These are phyloP conservation scores for Agrotis exclamationis DNA, from an alignment of 2,888 invertebrate genomes.

Conservation along the genomic window DNA sequence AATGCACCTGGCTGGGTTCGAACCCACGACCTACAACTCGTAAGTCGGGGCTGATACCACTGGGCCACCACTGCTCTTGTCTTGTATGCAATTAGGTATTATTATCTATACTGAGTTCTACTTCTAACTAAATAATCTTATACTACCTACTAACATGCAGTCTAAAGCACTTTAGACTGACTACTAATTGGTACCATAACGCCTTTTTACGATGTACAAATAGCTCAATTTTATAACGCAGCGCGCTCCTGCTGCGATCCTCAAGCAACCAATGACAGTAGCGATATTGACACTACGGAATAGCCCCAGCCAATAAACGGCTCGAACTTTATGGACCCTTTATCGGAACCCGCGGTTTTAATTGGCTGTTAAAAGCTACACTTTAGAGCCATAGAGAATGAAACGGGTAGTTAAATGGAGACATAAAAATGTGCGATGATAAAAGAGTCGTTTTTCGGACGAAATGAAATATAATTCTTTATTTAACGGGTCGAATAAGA, in stretches of 20 bases:
- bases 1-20: too few species aligned
- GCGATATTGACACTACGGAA: conserved; percentile 42
- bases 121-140: neutral
- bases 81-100: too few species aligned
- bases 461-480: conserved; percentile 31
- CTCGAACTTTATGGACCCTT: conserved; percentile 35
- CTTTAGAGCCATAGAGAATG: conserved; percentile 40
- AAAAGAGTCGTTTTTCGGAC: neutral
- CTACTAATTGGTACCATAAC: conserved; percentile 16
- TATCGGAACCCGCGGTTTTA: conserved; percentile 42
- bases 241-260: conserved; percentile 29
- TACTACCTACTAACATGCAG: neutral
- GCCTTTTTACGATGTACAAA: conserved; percentile 33
- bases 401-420: conserved; percentile 26
- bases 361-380: conserved; percentile 49
- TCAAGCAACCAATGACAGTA: conserved; percentile 37
- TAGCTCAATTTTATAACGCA: conserved; percentile 24
- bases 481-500: conserved; percentile 4
- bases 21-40: too few species aligned
- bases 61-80: too few species aligned
- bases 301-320: conserved; percentile 47
- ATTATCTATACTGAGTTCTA: too few species aligned
- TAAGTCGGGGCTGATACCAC: too few species aligned
- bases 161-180: conserved; percentile 23
- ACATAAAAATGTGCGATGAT: conserved; percentile 4